Conservation (phyloP, 2,113 vertebrate species). For the Diphyllodes magnificus region DNA sequence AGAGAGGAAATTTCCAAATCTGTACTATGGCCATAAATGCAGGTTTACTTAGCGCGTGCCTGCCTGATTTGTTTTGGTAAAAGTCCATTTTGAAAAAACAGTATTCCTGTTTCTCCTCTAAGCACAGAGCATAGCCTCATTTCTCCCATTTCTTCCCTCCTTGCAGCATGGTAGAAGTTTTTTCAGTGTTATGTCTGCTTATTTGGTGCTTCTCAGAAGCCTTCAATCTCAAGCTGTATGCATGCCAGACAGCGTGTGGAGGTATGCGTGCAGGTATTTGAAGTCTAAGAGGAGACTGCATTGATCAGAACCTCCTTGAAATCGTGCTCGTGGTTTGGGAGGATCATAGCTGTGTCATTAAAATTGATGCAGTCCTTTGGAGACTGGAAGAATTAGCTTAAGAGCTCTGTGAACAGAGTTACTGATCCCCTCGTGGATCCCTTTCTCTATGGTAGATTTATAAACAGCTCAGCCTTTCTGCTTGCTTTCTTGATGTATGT, state of each 20-base stretch:
- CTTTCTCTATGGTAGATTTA: slow-evolving; percentile 32
- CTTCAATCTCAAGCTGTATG: background rate
- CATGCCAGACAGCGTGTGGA: background rate
- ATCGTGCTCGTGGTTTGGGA: background rate
- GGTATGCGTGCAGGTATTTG: background rate
- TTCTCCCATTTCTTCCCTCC: background rate
- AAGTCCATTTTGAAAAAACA: background rate
- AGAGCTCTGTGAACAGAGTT: slow-evolving; percentile 12
- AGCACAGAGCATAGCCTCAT: background rate
- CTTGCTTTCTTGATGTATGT: background rate
- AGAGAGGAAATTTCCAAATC: background rate
- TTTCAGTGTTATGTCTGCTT: background rate
- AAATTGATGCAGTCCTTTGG: slow-evolving; percentile 11
- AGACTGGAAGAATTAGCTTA: slow-evolving; percentile 12
- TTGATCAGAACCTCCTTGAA: slow-evolving; percentile 20
- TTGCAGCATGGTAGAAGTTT: background rate
- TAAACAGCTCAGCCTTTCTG: slow-evolving; percentile 23
- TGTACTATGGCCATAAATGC: background rate
- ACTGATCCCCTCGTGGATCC: background rate
- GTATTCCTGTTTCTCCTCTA: background rate
- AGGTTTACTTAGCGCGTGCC: background rate
- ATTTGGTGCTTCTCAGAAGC: background rate
- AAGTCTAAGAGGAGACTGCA: background rate
- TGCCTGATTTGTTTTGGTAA: background rate
- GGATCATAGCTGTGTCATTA: background rate